Evolutionary conservation across 2,113 vertebrate genomes (phyloP).

Genomic region (Tragelaphus scriptus): DNA sequence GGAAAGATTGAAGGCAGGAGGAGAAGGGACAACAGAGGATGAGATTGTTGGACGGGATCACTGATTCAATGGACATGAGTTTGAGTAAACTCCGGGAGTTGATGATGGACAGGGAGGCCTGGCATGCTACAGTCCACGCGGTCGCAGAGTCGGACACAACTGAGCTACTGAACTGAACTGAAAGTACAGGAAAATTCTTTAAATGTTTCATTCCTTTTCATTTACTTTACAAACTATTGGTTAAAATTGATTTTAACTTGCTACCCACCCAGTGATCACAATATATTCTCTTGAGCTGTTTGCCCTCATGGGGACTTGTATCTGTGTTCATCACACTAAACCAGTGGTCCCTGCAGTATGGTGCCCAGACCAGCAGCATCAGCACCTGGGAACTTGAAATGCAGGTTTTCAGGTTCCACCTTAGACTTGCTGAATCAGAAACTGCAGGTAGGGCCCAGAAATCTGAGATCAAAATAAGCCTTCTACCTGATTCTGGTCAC

Average conservation of each 20-base stretch:
- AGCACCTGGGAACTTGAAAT: not conserved
- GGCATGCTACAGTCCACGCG: accelerated
- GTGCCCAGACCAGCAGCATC: not conserved
- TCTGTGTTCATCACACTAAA: not conserved
- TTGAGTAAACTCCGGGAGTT: not conserved
- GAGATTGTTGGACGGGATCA: not conserved
- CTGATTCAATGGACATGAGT: not conserved
- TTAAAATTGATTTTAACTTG: not conserved
- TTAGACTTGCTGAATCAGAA: no score
- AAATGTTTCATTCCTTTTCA: not conserved
- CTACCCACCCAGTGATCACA: not conserved
- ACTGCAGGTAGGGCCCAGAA: not conserved
- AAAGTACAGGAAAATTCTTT: not conserved
- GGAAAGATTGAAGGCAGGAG: not conserved
- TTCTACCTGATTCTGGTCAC: not conserved
- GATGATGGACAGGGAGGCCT: not conserved
- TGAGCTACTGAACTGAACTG: not conserved
- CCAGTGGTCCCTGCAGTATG: accelerated
- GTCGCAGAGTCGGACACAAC: accelerated
- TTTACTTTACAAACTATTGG: not conserved
- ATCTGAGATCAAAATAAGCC: not conserved
- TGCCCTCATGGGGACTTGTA: not conserved
- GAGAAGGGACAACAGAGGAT: not conserved
- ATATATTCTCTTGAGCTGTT: not conserved
- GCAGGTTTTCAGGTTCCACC: not conserved